Evolutionary conservation across 2,888 invertebrate species (phyloP).

Genomic region (Eurytoma californica): DNA sequence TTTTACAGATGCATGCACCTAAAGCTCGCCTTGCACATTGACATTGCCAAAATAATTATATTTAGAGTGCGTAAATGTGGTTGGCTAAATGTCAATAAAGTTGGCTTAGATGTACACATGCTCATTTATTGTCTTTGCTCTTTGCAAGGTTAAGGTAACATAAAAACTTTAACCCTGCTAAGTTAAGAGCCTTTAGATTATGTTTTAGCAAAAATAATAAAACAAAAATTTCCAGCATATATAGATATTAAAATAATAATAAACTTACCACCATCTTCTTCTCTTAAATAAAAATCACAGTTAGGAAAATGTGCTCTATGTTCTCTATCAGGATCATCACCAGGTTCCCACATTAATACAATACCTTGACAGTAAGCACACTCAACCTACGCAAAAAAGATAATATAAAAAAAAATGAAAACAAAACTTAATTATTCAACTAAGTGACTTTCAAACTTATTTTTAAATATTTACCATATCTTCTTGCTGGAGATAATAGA

Average conservation of each 20-base stretch:
- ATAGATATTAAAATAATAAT: conserved; percentile 7
- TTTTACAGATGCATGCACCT: conserved; percentile 57
- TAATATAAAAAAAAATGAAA: neutral
- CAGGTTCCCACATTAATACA: conserved; percentile 80
- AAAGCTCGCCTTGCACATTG: conserved; percentile 57
- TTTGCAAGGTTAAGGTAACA: conserved; percentile 50
- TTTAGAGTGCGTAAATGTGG: conserved; percentile 59
- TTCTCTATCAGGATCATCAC: conserved; percentile 82
- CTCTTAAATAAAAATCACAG: conserved; percentile 76
- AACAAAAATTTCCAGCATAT: neutral
- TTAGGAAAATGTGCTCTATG: conserved; percentile 81
- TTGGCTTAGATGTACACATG: conserved; percentile 30
- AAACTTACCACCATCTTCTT: conserved; percentile 50
- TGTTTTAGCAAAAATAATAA: neutral
- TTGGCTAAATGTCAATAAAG: conserved; percentile 55
- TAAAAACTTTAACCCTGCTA: conserved; percentile 13
- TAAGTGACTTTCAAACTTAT: neutral
- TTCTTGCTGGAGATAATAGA: conserved; percentile 85
- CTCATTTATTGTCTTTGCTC: conserved; percentile 13
- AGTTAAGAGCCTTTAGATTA: neutral
- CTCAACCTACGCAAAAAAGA: conserved; percentile 77
- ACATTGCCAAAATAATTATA: conserved; percentile 66
- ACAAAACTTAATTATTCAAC: neutral
- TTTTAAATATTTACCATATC: conserved; percentile 75
- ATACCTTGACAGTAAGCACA: conserved; percentile 90